These are phyloP conservation scores for Cossypha polioptera DNA, from an alignment of 2,797 vertebrate species.

Conservation along the genomic window DNA sequence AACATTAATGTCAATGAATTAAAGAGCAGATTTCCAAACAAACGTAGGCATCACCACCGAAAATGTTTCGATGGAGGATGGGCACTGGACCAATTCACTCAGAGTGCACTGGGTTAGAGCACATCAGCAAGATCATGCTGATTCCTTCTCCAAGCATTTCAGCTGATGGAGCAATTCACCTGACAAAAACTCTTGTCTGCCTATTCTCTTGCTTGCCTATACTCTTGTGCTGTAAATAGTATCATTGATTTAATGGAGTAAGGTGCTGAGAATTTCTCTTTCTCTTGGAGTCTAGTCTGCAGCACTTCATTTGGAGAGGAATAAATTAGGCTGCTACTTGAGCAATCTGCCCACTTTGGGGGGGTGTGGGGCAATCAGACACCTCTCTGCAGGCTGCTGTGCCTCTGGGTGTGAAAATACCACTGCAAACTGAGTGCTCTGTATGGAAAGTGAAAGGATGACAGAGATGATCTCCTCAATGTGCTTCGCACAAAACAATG, in stretches of 20 bases:
- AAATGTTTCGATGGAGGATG: not conserved
- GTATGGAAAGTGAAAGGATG: not conserved
- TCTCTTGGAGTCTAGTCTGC: not conserved
- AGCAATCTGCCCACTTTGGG: not conserved
- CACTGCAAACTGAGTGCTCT: not conserved
- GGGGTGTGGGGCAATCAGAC: not conserved
- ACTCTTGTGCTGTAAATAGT: not conserved
- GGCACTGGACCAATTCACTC: not conserved
- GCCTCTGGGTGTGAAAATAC: not conserved
- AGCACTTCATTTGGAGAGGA: not conserved
- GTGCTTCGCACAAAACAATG: not conserved
- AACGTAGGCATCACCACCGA: fast-evolving
- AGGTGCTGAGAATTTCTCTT: not conserved
- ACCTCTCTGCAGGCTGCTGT: not conserved
- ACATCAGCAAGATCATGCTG: not conserved
- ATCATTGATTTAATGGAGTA: not conserved
- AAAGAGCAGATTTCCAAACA: not conserved
- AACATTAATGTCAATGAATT: not conserved
- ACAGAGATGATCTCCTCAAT: too few species aligned
- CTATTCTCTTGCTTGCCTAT: not conserved
- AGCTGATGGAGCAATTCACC: not conserved
- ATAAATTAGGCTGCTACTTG: not conserved
- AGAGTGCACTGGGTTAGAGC: not conserved
- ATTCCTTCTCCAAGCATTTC: not conserved
- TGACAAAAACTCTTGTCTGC: not conserved